Conservation (phyloP, 2,888 invertebrate species). For the Peribatodes rhomboidaria region DNA sequence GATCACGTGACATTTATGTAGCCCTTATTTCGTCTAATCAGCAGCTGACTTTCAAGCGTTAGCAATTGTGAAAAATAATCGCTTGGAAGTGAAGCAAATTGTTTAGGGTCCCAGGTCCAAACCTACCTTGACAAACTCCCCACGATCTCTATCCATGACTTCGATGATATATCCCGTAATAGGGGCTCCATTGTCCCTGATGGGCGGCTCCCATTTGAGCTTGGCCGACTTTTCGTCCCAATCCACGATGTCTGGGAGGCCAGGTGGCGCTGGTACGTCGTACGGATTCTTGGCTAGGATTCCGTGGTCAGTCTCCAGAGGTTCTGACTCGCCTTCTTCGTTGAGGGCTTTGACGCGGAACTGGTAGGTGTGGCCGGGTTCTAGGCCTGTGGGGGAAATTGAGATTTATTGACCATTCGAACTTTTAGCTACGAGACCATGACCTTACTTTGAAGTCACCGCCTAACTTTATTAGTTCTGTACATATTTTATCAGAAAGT, state of each 20-base stretch:
- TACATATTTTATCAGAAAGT: no score
- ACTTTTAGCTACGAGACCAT: no score
- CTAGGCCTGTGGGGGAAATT: conserved; percentile 88
- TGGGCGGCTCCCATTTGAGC: conserved; percentile 96
- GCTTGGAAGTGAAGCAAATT: no score
- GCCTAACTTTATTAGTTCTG: no score
- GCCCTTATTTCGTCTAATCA: no score
- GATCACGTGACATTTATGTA: no score
- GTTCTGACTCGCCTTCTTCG: conserved; percentile 98
- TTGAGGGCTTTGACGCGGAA: conserved; percentile 99
- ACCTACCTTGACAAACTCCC: conserved; percentile 91
- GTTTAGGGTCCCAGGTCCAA: no score
- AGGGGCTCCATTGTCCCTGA: conserved; percentile 96
- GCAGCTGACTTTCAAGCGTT: no score
- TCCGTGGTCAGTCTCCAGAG: conserved; percentile 95
- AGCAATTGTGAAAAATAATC: no score
- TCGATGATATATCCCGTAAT: conserved; percentile 97
- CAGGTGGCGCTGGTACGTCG: conserved; percentile 95
- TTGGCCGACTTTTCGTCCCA: conserved; percentile 97
- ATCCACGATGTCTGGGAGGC: conserved; percentile 95
- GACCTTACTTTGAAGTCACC: no score
- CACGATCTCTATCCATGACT: conserved; percentile 95
- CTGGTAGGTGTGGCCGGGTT: conserved; percentile 98
- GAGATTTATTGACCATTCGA: no score
- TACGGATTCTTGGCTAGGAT: conserved; percentile 99